Evolutionary conservation across 30 jellyfish, hydroid and myxozoan genomes (phyloP).

Genomic region (Turritopsis rubra): DNA sequence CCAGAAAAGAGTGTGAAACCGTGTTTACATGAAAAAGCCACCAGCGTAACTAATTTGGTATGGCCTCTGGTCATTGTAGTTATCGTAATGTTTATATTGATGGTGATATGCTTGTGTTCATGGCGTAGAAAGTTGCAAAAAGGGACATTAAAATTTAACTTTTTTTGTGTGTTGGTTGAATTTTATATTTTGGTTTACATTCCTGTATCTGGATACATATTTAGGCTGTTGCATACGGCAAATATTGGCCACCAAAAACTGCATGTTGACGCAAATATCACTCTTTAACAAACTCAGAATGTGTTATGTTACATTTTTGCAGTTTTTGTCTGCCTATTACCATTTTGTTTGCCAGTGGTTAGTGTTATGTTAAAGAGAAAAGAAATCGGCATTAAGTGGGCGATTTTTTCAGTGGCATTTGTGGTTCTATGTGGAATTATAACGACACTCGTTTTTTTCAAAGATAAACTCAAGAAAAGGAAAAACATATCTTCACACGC

Average conservation of each 20-base stretch:
- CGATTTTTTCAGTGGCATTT: neutral
- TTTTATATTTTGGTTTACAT: neutral
- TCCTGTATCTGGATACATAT: neutral
- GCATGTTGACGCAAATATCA: neutral
- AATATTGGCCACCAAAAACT: neutral
- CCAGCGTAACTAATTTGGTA: neutral
- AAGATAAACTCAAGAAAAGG: neutral
- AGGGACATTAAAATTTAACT: neutral
- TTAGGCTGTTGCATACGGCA: neutral
- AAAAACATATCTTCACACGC: too few species aligned
- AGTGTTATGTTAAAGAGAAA: neutral
- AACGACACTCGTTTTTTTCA: neutral
- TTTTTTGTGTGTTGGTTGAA: neutral
- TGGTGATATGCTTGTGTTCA: neutral
- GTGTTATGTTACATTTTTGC: neutral
- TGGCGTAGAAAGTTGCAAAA: neutral
- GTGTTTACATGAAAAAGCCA: neutral
- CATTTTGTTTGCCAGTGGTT: neutral
- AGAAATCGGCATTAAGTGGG: neutral
- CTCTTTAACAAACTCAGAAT: neutral
- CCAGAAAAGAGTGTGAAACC: neutral
- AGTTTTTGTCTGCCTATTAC: neutral
- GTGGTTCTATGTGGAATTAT: neutral
- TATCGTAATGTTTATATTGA: neutral
- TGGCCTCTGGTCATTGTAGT: neutral